These are phyloP conservation scores for Drosophila ohnishii DNA, from an alignment of 1,140 invertebrate species.

Conservation along the genomic window DNA sequence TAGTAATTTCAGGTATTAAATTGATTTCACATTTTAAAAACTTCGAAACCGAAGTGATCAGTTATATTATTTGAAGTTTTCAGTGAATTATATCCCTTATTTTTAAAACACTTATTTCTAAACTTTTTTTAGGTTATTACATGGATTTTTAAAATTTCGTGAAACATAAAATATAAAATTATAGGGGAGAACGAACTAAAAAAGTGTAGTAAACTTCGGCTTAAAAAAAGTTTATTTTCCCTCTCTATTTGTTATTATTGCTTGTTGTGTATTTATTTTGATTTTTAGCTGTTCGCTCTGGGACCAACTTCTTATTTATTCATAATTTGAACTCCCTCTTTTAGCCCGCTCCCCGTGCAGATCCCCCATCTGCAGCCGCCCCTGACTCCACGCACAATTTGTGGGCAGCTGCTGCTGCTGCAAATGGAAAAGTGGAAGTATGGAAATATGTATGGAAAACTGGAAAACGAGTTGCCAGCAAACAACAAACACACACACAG, in stretches of 20 bases:
- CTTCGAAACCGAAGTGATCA: no score
- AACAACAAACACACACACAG: constrained; percentile 15
- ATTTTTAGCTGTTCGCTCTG: constrained; percentile 48
- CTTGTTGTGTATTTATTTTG: constrained; percentile 70
- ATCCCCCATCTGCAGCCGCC: not conserved
- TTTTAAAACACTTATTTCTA: no score
- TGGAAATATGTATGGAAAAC: constrained; percentile 42
- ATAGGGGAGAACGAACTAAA: no score
- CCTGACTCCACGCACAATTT: constrained; percentile 61
- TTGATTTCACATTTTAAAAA: no score
- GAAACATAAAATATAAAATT: not conserved
- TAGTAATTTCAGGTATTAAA: not conserved
- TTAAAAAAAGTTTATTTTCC: not conserved
- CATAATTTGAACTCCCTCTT: constrained; percentile 68
- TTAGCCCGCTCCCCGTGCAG: not conserved
- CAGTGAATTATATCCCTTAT: not conserved
- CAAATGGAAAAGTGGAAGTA: constrained; percentile 41
- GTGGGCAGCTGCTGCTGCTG: constrained; percentile 67
- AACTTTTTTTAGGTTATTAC: no score
- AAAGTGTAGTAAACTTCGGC: constrained; percentile 3
- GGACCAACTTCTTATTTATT: constrained; percentile 67
- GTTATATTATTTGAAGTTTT: no score
- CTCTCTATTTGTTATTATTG: constrained; percentile 41
- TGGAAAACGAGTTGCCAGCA: constrained; percentile 47
- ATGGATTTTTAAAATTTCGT: not conserved